Conservation (phyloP, 2,797 vertebrate species). For the Chiropotes sagulatus region DNA sequence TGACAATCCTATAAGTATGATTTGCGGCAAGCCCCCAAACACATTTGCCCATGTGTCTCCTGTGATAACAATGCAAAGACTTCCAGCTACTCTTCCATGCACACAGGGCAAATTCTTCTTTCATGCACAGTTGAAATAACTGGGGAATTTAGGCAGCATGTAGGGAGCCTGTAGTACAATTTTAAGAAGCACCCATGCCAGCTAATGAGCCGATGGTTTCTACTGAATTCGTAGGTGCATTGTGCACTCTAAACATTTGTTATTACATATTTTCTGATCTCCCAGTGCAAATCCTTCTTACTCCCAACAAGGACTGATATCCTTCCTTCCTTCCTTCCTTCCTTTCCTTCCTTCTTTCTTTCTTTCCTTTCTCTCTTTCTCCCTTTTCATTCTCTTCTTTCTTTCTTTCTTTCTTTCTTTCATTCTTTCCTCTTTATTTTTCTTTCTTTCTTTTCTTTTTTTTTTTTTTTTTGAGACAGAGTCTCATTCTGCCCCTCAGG, state of each 20-base stretch:
- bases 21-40: not conserved
- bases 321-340: no score
- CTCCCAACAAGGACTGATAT: not conserved
- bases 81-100: not conserved
- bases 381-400: no score
- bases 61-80: not conserved
- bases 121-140: not conserved
- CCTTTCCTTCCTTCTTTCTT: no score
- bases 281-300: no score
- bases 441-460: no score
- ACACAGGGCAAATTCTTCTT: no score
- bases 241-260: fast-evolving
- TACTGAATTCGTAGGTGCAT: fast-evolving
- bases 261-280: fast-evolving
- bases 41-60: not conserved
- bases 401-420: no score
- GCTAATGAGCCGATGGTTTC: fast-evolving
- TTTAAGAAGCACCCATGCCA: not conserved
- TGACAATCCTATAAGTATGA: no score
- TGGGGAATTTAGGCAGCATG: not conserved
- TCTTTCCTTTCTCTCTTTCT: no score
- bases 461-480: not conserved
- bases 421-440: no score
- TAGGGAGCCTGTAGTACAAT: fast-evolving
- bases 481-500: not conserved